phyloP scores from a whole-genome alignment of 2,113 vertebrate species.

The Gallinago media region DNA sequence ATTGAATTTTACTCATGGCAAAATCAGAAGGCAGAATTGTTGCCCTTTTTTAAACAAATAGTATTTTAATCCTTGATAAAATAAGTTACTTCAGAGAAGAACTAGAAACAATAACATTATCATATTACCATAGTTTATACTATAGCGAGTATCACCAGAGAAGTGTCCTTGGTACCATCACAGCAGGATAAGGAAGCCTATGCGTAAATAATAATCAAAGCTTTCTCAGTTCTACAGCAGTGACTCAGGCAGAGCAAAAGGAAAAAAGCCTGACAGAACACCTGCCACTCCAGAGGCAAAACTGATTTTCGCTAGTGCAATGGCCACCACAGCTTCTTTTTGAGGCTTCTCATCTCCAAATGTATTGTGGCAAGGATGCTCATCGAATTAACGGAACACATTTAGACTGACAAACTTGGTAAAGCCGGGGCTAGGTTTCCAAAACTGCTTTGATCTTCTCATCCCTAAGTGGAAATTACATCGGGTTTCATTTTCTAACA shows the following conservation, averaged over 20 bases:
- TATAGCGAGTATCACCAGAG: not conserved
- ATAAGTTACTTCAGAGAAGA: not conserved
- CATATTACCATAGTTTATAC: not conserved
- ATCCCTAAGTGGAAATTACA: not conserved
- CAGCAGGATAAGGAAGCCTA: not conserved
- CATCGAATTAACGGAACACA: not conserved
- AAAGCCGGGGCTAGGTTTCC: not conserved
- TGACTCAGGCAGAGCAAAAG: not conserved
- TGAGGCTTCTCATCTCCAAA: not conserved
- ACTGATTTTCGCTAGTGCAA: not conserved
- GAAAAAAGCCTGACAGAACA: not conserved
- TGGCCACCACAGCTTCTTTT: not conserved
- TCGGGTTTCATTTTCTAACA: not conserved
- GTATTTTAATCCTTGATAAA: not conserved
- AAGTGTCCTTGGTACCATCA: not conserved
- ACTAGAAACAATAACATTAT: not conserved
- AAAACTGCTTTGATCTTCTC: not conserved
- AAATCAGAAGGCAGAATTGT: not conserved
- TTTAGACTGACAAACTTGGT: not conserved
- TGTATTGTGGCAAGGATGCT: not conserved
- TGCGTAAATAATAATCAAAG: not conserved
- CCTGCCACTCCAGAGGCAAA: not conserved
- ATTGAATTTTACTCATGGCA: not conserved
- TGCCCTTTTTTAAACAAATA: not conserved
- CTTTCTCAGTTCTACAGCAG: not conserved